Evolutionary conservation across 2,113 vertebrate genomes (phyloP).

Genomic region (Hippocampus mohnikei): DNA sequence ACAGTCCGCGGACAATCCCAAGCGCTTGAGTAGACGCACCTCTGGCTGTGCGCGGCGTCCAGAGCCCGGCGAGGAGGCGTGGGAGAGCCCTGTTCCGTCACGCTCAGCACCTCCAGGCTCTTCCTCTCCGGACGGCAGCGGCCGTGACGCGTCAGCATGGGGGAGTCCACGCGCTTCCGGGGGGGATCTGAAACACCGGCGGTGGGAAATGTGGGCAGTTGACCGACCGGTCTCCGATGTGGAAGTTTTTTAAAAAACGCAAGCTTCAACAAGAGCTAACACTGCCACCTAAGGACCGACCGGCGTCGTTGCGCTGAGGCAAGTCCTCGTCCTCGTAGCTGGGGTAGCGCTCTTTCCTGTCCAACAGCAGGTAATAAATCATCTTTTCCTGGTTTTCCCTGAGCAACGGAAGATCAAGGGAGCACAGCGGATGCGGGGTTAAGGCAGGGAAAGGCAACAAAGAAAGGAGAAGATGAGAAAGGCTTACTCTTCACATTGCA

Average conservation of each 20-base stretch:
- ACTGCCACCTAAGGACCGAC: conserved; percentile 69
- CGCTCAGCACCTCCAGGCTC: conserved; percentile 88
- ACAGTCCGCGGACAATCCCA: neutral
- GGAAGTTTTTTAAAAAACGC: neutral
- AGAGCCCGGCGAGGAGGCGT: conserved; percentile 84
- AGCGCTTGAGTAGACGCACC: conserved; percentile 59
- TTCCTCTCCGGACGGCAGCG: conserved; percentile 87
- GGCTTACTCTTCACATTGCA: conserved; percentile 85
- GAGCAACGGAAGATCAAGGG: conserved; percentile 2
- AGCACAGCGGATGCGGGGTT: neutral
- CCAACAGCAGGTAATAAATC: conserved; percentile 89
- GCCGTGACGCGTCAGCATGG: conserved; percentile 86
- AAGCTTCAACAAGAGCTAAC: conserved; percentile 14
- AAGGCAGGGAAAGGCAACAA: neutral
- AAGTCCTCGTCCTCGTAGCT: conserved; percentile 91
- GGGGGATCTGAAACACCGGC: conserved; percentile 77
- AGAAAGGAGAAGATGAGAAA: neutral
- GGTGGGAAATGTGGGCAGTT: neutral
- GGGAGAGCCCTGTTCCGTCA: conserved; percentile 87
- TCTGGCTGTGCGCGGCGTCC: conserved; percentile 89
- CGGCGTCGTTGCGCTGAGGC: conserved; percentile 84
- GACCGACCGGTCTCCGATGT: too few species aligned
- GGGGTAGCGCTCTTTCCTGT: conserved; percentile 89
- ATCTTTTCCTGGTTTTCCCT: conserved; percentile 95
- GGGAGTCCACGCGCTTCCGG: conserved; percentile 87